Evolutionary conservation across 2,888 invertebrate genomes (phyloP), one percentile per base, ranked within the genome.

Genomic region (Acronicta alni): DNA sequence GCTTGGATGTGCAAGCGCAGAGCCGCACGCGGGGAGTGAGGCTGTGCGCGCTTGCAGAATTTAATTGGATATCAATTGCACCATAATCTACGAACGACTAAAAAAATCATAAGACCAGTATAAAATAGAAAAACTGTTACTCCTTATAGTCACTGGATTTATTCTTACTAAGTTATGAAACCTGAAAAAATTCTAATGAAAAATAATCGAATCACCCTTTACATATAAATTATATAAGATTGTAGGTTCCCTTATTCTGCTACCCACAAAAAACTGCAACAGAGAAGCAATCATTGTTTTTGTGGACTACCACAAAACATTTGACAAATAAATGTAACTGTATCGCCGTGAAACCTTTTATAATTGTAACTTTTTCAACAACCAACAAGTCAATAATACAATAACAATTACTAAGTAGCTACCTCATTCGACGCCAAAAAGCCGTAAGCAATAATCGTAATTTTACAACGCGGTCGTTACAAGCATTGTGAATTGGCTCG

Each of bases 381-480:
- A 57, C 47, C 7, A 58, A 61, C 54, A 58, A 72, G 52, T 45
- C 63, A 67, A 77, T 68, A 82, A 81, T 77, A 77, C 77, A 80
- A 79, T 75, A 80, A 76, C 79, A 81, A 82, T 80, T 77, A 83
- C 61, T 78, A 68, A 66, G 62, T 66, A 76, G 62, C 67, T 54
- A 69, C 67, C 69, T 73, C 63, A 83, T 84, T 83, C 57, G 69
- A 71, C 80, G 57, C 73, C 82, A 77, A 79, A 75, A 80, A 56
- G 43, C 74, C 81, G 77, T 86, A 82, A 85, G 85, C 85, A 86
- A 85, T 84, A 67, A 77, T 79, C 65, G 80, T 77, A 76, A 82
- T 80, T 83, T 82, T 79, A 80, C 79, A 78, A 75, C 66, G 60
- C 58, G 61, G 61, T 65, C 55, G 62, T 69, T 64, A 70, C 52